These are phyloP conservation scores for Sylvilagus floridanus DNA, from an alignment of 2,797 vertebrate species.

Conservation along the genomic window DNA sequence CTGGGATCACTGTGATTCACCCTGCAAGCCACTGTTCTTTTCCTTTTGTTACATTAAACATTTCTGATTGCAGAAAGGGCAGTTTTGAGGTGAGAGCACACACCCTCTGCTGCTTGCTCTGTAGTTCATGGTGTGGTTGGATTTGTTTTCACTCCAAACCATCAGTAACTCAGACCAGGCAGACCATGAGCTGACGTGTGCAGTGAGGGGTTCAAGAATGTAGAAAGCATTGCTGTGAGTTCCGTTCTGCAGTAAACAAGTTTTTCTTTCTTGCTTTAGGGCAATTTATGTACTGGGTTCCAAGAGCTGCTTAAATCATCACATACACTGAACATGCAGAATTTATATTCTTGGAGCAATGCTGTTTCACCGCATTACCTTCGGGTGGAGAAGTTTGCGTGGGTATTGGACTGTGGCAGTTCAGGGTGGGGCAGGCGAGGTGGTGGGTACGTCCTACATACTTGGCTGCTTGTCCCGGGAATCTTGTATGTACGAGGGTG, in stretches of 20 bases:
- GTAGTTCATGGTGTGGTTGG: conserved; percentile 24
- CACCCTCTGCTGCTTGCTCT: neutral
- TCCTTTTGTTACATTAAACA: neutral
- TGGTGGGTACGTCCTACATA: neutral
- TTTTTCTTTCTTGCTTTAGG: neutral
- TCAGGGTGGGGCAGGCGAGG: neutral
- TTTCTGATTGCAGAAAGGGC: neutral
- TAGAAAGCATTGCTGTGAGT: neutral
- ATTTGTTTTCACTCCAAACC: conserved; percentile 27
- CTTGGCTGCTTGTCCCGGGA: neutral
- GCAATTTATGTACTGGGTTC: neutral
- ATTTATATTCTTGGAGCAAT: neutral
- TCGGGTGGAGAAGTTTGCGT: neutral
- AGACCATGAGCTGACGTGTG: neutral
- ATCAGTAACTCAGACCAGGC: conserved; percentile 12
- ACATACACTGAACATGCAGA: neutral
- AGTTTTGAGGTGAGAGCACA: conserved; percentile 4
- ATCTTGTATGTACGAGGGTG: neutral
- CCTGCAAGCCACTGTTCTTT: neutral
- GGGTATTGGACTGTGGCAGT: neutral
- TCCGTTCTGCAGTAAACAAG: neutral
- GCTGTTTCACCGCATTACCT: neutral
- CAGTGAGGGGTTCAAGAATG: conserved; percentile 51
- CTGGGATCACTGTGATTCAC: too few relatives aligned
- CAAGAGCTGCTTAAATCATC: neutral